These are phyloP conservation scores for Sorex araneus DNA, from an alignment of 2,113 vertebrate species.

Conservation along the genomic window DNA sequence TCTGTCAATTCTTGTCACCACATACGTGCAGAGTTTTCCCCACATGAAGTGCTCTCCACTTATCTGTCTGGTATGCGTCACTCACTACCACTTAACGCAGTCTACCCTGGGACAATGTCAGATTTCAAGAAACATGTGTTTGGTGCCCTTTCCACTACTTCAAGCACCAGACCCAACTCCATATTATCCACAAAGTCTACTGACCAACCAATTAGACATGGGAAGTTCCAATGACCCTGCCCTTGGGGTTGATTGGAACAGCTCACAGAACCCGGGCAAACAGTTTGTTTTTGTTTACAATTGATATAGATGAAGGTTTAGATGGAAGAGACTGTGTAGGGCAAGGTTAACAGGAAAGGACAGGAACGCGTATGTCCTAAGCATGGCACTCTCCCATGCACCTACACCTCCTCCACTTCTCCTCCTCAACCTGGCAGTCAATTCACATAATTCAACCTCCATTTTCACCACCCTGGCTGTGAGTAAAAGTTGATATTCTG, in stretches of 20 bases:
- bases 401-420: neutral
- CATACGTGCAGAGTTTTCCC: neutral
- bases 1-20: neutral
- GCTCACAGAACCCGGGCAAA: neutral
- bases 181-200: neutral
- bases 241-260: neutral
- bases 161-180: neutral
- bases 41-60: neutral
- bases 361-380: fast-evolving
- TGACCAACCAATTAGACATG: neutral
- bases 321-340: neutral
- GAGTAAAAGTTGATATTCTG: neutral
- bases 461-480: no score
- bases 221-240: neutral
- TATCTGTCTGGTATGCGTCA: neutral
- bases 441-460: neutral
- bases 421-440: neutral
- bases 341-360: neutral
- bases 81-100: neutral
- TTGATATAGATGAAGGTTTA: neutral
- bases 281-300: neutral
- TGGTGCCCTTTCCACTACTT: neutral
- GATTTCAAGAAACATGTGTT: neutral
- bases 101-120: neutral
- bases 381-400: neutral